Percentiles rank a stretch among this genome's conserved stretches.
Evolutionary conservation across 2,113 vertebrate genomes (phyloP).

Genomic region (Laticauda laticaudata): DNA sequence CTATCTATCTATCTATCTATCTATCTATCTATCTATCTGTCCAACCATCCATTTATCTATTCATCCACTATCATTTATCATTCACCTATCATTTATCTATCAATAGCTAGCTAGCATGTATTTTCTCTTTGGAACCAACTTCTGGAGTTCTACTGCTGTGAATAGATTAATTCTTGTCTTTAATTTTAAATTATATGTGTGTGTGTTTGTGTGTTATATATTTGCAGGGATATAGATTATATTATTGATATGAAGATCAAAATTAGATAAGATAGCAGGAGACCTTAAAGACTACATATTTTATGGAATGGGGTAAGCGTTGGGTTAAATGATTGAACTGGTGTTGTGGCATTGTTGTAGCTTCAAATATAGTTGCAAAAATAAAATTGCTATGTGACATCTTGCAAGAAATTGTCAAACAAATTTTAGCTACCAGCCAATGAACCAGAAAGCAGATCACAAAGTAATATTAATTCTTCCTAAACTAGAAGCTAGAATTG

Average conservation of each 20-base stretch:
- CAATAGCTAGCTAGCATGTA: not conserved
- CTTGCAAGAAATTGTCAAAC: not conserved
- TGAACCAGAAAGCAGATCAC: constrained; percentile 16
- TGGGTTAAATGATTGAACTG: not conserved
- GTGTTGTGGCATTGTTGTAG: not conserved
- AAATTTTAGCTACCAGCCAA: constrained; percentile 14
- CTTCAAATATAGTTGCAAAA: not conserved
- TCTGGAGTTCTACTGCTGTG: not conserved
- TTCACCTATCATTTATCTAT: not conserved
- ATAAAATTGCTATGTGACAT: constrained; percentile 1
- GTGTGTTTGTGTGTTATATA: not conserved
- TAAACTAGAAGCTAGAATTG: not conserved
- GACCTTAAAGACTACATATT: not conserved
- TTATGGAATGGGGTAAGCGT: not conserved
- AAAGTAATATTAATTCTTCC: not conserved
- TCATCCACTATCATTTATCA: not conserved
- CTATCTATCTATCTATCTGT: too few species aligned
- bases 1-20: too few species aligned
- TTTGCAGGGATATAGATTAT: not conserved
- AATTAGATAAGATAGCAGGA: not conserved
- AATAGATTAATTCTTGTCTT: not conserved
- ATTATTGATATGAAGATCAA: not conserved
- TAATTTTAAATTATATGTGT: not conserved
- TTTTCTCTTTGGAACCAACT: not conserved
- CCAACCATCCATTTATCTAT: not conserved